Evolutionary conservation across 2,888 invertebrate genomes (phyloP).

Genomic region (Lasioglossum lativentre): DNA sequence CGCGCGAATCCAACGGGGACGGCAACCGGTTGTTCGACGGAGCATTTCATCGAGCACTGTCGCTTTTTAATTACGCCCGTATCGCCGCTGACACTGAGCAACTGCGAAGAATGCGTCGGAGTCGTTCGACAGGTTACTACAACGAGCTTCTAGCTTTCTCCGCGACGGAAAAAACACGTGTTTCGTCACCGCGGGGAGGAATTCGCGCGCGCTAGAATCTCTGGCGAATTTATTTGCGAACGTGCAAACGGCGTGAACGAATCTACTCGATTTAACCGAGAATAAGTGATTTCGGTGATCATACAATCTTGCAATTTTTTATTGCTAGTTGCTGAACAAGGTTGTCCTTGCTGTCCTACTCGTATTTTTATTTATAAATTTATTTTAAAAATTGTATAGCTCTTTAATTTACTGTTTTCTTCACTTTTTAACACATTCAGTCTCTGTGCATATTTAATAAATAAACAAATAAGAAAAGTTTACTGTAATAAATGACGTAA

Average conservation of each 20-base stretch:
- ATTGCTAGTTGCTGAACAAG: background rate
- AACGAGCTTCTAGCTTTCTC: constrained; percentile 42
- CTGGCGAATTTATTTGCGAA: background rate
- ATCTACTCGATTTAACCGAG: background rate
- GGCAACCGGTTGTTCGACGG: constrained; percentile 32
- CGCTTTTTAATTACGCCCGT: constrained; percentile 38
- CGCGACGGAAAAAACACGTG: constrained; percentile 2
- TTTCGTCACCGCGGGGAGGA: constrained; percentile 21
- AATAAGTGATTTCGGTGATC: background rate
- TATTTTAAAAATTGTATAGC: too few relatives aligned
- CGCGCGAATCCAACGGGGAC: background rate
- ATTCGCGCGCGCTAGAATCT: background rate
- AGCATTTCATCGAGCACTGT: constrained; percentile 27
- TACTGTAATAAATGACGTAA: background rate
- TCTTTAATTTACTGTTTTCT: background rate
- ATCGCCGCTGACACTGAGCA: constrained; percentile 33
- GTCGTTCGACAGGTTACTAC: constrained; percentile 32
- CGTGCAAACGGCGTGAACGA: background rate
- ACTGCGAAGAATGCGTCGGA: constrained; percentile 28
- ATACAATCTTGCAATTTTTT: background rate
- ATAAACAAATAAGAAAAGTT: too few relatives aligned
- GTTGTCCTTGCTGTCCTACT: too few relatives aligned
- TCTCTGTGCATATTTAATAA: too few relatives aligned
- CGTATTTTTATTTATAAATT: background rate
- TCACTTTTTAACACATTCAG: background rate